phyloP scores from a whole-genome alignment of 2,888 invertebrate species.

The Leptura quadrifasciata region DNA sequence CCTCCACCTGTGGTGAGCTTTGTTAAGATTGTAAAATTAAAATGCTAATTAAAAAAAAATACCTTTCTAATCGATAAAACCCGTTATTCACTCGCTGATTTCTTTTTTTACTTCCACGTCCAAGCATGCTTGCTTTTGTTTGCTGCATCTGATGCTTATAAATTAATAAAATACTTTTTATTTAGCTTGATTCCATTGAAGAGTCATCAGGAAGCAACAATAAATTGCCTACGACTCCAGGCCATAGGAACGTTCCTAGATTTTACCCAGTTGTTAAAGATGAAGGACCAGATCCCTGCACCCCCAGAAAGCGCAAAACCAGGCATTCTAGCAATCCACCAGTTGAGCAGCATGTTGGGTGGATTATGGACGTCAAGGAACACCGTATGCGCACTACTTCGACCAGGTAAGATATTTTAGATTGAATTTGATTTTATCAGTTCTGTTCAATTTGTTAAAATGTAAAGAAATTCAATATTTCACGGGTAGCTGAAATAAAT shows the following conservation, averaged over 20 bases:
- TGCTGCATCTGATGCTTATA: not conserved
- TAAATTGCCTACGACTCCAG: conserved; percentile 51
- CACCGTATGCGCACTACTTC: conserved; percentile 88
- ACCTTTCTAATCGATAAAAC: no score
- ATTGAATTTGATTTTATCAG: not conserved
- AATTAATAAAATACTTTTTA: not conserved
- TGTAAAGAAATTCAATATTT: no score
- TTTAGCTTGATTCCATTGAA: conserved; percentile 49
- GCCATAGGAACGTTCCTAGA: conserved; percentile 81
- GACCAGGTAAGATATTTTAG: conserved; percentile 77
- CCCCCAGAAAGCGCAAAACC: conserved; percentile 90
- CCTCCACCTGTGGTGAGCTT: conserved; percentile 78
- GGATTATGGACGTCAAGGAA: conserved; percentile 96
- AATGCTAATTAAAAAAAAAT: no score
- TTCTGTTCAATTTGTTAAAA: no score
- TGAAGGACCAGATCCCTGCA: conserved; percentile 78
- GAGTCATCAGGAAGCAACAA: conserved; percentile 50
- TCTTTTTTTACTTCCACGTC: no score
- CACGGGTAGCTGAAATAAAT: no score
- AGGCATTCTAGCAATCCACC: conserved; percentile 96
- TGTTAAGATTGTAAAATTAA: no score
- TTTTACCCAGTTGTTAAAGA: conserved; percentile 98
- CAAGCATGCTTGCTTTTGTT: no score
- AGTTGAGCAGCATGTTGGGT: conserved; percentile 95
- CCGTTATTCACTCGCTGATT: no score